A percentile compares a stretch with the other conserved stretches of the same genome.
phyloP scores from a whole-genome alignment of 2,113 vertebrate genomes.

The Pycnonotus jocosus region DNA sequence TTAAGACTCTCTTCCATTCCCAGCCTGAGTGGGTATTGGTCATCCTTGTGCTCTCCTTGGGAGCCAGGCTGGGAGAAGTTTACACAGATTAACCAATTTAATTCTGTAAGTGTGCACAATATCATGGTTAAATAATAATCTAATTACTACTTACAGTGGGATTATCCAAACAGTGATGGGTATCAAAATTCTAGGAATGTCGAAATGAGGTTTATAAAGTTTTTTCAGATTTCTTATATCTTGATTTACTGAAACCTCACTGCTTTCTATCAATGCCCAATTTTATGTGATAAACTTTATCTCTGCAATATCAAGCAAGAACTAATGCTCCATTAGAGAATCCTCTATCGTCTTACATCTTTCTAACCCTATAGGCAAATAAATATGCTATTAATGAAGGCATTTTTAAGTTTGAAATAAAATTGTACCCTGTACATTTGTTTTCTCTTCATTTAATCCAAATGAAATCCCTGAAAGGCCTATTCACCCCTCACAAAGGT shows the following conservation, averaged over 20 bases:
- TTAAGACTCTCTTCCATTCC: neutral
- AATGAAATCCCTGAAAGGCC: neutral
- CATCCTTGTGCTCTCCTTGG: neutral
- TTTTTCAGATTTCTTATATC: neutral
- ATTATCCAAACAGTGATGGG: neutral
- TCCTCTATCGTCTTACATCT: neutral
- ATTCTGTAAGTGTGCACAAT: neutral
- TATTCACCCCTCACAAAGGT: neutral
- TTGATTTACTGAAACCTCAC: neutral
- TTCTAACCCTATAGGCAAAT: neutral
- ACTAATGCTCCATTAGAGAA: neutral
- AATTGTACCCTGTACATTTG: neutral
- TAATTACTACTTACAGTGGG: neutral
- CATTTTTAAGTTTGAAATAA: neutral
- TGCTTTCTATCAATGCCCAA: neutral
- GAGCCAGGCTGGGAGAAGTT: neutral
- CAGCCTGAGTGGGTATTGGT: rapidly evolving
- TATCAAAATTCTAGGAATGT: neutral
- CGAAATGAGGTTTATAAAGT: neutral
- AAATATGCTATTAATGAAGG: neutral
- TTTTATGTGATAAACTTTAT: neutral
- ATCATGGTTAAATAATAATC: neutral
- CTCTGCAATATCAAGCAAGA: neutral
- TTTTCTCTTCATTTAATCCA: neutral
- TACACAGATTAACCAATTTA: neutral